Percentiles rank a stretch among this genome's conserved stretches.
Evolutionary conservation across 2,888 invertebrate species (phyloP).

Genomic region (Megalurothrips usitatus): DNA sequence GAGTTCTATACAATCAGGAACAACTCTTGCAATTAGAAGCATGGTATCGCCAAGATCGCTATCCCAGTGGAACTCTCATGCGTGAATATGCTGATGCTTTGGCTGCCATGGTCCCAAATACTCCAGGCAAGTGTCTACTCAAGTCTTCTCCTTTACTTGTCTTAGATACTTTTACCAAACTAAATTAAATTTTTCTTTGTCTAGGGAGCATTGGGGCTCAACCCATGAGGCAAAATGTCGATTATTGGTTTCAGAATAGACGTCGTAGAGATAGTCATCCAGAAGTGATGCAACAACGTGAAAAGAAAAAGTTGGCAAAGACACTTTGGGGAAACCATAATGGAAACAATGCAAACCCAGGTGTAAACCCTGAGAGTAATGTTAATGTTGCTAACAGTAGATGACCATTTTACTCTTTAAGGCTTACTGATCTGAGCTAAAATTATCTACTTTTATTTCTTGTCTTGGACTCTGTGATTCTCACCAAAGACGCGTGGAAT

Average conservation of each 20-base stretch:
- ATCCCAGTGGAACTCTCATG: conserved; percentile 35
- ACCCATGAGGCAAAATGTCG: conserved; percentile 35
- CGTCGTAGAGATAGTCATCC: conserved; percentile 35
- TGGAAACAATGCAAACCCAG: neutral
- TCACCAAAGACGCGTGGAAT: no score
- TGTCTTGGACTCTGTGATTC: no score
- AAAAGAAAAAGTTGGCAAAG: conserved; percentile 35
- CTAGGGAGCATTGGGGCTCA: conserved; percentile 31
- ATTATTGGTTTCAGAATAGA: conserved; percentile 36
- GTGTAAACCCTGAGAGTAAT: no score
- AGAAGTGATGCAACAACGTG: conserved; percentile 35
- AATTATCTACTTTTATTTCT: no score
- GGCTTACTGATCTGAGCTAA: no score
- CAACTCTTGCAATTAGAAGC: conserved; percentile 34
- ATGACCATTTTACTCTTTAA: no score
- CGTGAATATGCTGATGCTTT: conserved; percentile 33
- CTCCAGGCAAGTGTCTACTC: neutral
- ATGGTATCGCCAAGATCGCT: conserved; percentile 35
- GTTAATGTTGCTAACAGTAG: no score
- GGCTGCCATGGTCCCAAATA: neutral
- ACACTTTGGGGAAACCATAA: conserved; percentile 33
- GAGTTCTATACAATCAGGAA: conserved; percentile 34
- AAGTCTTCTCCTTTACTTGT: neutral
- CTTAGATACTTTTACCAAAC: neutral
- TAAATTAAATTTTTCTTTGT: conserved; percentile 10